These are phyloP conservation scores for Drosophila mercatorum DNA, from an alignment of 2,888 invertebrate species.

Conservation along the genomic window DNA sequence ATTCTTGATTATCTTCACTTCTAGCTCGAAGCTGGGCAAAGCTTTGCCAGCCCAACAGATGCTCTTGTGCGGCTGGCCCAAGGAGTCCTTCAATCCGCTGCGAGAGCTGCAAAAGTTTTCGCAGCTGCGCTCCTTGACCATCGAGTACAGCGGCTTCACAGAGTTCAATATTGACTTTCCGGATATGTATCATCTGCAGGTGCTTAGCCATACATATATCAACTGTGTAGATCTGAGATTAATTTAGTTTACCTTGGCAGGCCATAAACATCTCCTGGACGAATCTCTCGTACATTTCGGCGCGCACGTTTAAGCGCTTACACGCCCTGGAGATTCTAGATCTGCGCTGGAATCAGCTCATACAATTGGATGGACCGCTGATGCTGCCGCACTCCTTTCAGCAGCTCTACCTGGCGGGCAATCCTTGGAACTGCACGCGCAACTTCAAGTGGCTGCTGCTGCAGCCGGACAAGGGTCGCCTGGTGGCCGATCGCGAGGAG, in stretches of 20 bases:
- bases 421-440: slow-evolving; percentile 84
- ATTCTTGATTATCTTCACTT: not conserved
- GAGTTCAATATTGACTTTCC: slow-evolving; percentile 82
- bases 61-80: slow-evolving; percentile 82
- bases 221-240: too few species aligned
- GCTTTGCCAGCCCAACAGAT: slow-evolving; percentile 56
- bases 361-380: slow-evolving; percentile 82
- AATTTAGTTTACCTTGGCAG: slow-evolving; percentile 40
- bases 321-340: slow-evolving; percentile 80
- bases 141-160: slow-evolving; percentile 81
- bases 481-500: slow-evolving; percentile 81
- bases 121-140: slow-evolving; percentile 76
- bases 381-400: slow-evolving; percentile 76
- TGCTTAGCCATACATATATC: slow-evolving; percentile 13
- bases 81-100: slow-evolving; percentile 76
- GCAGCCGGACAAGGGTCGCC: slow-evolving; percentile 73
- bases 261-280: slow-evolving; percentile 84
- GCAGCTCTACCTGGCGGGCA: slow-evolving; percentile 81
- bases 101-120: slow-evolving; percentile 77
- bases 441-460: slow-evolving; percentile 83
- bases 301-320: slow-evolving; percentile 81
- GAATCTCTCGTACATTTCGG: slow-evolving; percentile 79
- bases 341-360: slow-evolving; percentile 83
- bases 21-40: slow-evolving; percentile 52
- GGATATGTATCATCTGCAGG: slow-evolving; percentile 80